phyloP scores from a whole-genome alignment of 2,888 invertebrate genomes.

The Drosophila cracens region DNA sequence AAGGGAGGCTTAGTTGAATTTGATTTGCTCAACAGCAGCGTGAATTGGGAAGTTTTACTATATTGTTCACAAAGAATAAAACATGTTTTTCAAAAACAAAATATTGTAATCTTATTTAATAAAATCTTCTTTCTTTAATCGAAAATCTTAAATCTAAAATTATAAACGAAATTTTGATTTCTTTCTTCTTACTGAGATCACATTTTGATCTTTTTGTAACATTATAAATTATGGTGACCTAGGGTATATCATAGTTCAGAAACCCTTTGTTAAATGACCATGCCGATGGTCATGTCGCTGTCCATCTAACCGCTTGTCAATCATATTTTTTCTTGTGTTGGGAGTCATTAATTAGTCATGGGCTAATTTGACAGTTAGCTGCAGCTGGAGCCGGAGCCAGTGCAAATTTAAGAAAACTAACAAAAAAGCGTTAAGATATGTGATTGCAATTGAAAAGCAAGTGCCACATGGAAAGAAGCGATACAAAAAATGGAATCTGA shows the following conservation, averaged over 20 bases:
- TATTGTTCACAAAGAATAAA: background rate
- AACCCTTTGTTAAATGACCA: background rate
- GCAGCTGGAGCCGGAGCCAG: background rate
- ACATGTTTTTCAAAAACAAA: background rate
- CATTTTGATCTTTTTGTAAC: background rate
- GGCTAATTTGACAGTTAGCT: conserved; percentile 60
- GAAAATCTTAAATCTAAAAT: background rate
- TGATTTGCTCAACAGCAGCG: background rate
- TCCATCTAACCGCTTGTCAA: conserved; percentile 69
- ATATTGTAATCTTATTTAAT: background rate
- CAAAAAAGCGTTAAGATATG: background rate
- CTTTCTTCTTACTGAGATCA: background rate
- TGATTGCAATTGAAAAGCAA: background rate
- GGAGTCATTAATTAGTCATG: conserved; percentile 61
- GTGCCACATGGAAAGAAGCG: background rate
- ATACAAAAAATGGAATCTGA: conserved; percentile 3
- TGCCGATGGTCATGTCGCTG: conserved; percentile 40
- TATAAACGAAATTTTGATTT: background rate
- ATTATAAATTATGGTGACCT: background rate
- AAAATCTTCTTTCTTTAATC: background rate
- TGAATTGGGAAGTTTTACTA: background rate
- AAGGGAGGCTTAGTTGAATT: background rate
- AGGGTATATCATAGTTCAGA: conserved; percentile 9
- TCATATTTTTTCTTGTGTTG: conserved; percentile 34
- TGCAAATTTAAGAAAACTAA: conserved; percentile 3